Base-by-base conservation (phyloP, 1,140 invertebrate genomes). In the Zaprionus tsacasi region DNA sequence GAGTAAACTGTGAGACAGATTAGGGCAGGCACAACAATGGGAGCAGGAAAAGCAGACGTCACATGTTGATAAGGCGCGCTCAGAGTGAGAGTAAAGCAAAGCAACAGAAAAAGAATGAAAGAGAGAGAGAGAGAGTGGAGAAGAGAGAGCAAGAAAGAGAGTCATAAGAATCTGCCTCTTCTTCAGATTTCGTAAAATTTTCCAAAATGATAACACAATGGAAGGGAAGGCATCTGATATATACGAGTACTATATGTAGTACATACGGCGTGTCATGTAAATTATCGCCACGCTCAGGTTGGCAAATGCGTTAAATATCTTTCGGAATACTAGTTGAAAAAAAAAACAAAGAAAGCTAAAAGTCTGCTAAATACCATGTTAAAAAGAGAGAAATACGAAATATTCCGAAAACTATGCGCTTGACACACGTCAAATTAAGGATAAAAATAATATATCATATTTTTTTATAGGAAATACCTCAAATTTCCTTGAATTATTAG, bases 131-230 rank as follows among this genome's bases (percentile, higher is more conserved):
- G 48, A 27, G 17, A 54, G 12, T 13, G 5, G 12, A 13, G 1
- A 13, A 15, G 6, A 3, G 45, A 17, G 13, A 4, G 40, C 3
- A 15, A 11, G 40, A 50, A 17, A 50, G 17, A 50, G 45, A 12
- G 17, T 50, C 15, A 50, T 50, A 25, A 17, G 45, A 50, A 45
- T 57, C 33, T 54, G 45, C 52, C 17, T 52, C 25, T 52, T n/a
- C n/a, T 43, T 70, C 59, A 40, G 72, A 58, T 75, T 75, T 75
- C 59, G 72, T 67, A 75, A 74, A 75, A 75, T 59, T 70, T 70
- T 64, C 27, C 52, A 17, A 75, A 64, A 70, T 75, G 72, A 75
- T 70, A 75, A 70, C 50, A 35, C 17, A 50, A 0, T 21, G 45
- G 15, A 48, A 48, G 45, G 45, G 15, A 48, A 48, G 45, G 15